Evolutionary conservation across 37 sponge, comb jelly and placozoan genomes (phyloP).

Genomic region (Diacarnus erythraeanus): DNA sequence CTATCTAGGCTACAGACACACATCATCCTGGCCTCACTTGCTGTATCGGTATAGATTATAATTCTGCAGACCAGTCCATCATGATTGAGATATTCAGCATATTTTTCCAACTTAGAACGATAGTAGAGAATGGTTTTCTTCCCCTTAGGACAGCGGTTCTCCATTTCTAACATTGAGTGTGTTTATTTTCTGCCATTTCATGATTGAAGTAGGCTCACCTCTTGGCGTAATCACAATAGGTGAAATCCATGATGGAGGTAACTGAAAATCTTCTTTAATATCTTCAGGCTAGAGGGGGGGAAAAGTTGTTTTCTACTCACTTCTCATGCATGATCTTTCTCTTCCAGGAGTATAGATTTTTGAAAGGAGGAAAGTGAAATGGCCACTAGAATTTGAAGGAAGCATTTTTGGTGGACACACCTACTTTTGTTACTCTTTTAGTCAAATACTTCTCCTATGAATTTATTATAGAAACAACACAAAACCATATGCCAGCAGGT

Average conservation of each 20-base stretch:
- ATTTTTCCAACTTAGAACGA: constrained; percentile 88
- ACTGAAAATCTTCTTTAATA: constrained; percentile 68
- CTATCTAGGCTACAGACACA: background rate
- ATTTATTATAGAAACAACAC: no score
- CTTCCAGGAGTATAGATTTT: no score
- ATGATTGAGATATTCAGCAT: constrained; percentile 86
- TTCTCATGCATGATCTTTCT: no score
- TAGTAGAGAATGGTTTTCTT: constrained; percentile 88
- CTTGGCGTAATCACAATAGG: constrained; percentile 66
- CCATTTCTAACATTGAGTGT: no score
- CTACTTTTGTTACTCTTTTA: no score
- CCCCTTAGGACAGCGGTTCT: constrained; percentile 86
- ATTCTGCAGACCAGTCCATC: constrained; percentile 88
- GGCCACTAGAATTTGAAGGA: no score
- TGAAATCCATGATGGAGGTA: constrained; percentile 87
- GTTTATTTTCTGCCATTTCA: no score
- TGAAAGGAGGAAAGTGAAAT: no score
- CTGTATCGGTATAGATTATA: constrained; percentile 71
- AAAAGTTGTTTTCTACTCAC: no score
- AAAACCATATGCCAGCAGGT: no score
- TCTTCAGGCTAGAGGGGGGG: constrained; percentile 28
- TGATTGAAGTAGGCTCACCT: constrained; percentile 63
- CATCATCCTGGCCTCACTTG: constrained; percentile 36
- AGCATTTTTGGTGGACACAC: no score
- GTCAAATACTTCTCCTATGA: no score